Conservation (phyloP, 2,888 invertebrate genomes). For the Ametastegia equiseti region DNA sequence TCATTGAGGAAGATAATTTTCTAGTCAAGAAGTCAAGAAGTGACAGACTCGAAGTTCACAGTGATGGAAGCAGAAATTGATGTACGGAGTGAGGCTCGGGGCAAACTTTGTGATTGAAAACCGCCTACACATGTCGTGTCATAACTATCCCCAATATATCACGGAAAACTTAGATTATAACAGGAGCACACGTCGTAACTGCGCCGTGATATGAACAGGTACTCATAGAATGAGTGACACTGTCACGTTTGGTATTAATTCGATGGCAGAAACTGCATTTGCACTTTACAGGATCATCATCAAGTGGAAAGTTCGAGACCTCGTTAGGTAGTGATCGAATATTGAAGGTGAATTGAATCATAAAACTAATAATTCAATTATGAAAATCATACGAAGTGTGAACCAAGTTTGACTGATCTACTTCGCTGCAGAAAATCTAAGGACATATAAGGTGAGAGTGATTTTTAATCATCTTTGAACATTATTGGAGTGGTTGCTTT, state of each 20-base stretch:
- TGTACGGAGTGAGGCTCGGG: background rate
- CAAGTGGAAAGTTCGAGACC: background rate
- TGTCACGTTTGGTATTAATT: constrained; percentile 18
- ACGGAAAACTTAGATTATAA: constrained; percentile 11
- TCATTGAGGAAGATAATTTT: background rate
- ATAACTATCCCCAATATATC: background rate
- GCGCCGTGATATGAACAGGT: background rate
- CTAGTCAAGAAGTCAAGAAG: background rate
- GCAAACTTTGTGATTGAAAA: constrained; percentile 20
- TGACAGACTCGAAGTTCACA: background rate
- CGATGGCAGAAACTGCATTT: background rate
- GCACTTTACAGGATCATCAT: background rate
- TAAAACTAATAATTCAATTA: too few species aligned
- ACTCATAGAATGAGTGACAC: background rate
- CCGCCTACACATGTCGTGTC: background rate
- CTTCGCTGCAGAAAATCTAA: background rate
- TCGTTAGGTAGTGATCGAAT: background rate
- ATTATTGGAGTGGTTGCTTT: background rate
- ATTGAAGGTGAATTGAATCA: too few species aligned
- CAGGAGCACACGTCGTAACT: background rate
- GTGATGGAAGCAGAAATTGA: constrained; percentile 8
- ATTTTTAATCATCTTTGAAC: constrained; percentile 23
- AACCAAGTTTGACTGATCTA: background rate
- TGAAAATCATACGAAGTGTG: background rate
- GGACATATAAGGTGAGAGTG: constrained; percentile 6